Base-by-base conservation (phyloP, 2,797 vertebrate genomes). In the Muscicapa comitata region DNA sequence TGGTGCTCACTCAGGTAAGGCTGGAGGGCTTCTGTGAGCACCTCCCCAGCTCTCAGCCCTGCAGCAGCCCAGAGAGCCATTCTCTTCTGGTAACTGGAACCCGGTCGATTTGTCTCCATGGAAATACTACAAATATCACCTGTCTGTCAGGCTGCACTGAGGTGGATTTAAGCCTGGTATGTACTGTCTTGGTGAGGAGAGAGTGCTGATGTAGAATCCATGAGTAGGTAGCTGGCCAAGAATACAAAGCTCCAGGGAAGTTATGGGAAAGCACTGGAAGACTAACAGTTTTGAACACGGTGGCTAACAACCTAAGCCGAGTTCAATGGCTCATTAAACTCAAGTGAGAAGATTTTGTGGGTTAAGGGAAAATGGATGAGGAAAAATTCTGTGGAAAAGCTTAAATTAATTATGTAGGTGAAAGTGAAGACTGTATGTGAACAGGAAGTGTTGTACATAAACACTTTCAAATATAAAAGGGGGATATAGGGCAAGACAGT, bases 311-410 rank as follows among this genome's bases (percentile, higher is more conserved):
- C 21, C 45, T 57, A 37, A 83, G 68, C 62, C 57, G 93, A 67
- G 58, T 8, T 76, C 50, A 83, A 58, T 54, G 82, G 87, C 35
- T 93, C 82, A 62, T 93, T 94, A 88, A 91, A 88, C 58, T 61
- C 50, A 54, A 54, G 82, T 2, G 8, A 26, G 45, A 93, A 58
- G 38, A 47, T 77, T 94, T 58, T 72, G 25, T 68, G 54, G 85
- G 53, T 88, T 61, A 94, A 40, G 61, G 68, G 47, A 79, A 94
- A 95, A 76, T 20, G 54, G 29, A 47, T 74, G 70, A 72, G 53
- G 65, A 68, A 90, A 86, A 90, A 74, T 29, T 25, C 78, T 33
- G 25, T 90, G 82, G 79, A 93, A 93, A 93, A 80, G 38, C 48
- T 76, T 47, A 75, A 70, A 23, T 84, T 62, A 70, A 35, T 79